Conservation (phyloP, 2,888 invertebrate species). For the Anthophora plumipes region DNA sequence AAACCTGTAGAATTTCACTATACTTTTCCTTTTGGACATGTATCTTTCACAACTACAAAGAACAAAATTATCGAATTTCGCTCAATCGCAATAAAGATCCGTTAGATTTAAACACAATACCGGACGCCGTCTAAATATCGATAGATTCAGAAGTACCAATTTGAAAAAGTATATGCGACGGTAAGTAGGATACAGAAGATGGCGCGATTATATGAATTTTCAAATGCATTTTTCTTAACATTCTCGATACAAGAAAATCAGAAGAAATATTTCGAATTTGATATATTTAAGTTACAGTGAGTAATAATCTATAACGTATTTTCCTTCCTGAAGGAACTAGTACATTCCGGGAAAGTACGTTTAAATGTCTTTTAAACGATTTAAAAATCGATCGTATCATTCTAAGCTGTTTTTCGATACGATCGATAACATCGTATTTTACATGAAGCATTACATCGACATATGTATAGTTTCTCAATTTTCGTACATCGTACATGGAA, state of each 20-base stretch:
- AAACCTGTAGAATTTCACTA: background rate
- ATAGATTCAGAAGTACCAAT: slow-evolving; percentile 42
- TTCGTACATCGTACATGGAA: background rate
- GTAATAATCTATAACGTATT: too few relatives aligned
- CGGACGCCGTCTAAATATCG: slow-evolving; percentile 2
- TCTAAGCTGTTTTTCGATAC: background rate
- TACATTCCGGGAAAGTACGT: background rate
- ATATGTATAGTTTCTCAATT: background rate
- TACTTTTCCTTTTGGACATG: background rate
- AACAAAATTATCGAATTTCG: slow-evolving; percentile 14
- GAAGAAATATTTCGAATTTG: background rate
- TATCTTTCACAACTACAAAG: background rate
- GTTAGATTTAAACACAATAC: slow-evolving; percentile 35
- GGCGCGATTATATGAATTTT: slow-evolving; percentile 59
- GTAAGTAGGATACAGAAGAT: slow-evolving; percentile 25
- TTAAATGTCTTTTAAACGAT: background rate
- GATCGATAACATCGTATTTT: slow-evolving; percentile 10
- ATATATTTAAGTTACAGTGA: too few relatives aligned
- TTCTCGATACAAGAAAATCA: background rate
- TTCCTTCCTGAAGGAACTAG: background rate
- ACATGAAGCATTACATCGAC: background rate
- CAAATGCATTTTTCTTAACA: slow-evolving; percentile 30
- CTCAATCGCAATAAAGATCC: background rate
- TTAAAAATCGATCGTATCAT: slow-evolving; percentile 7
- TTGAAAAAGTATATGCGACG: slow-evolving; percentile 42